Base-by-base conservation (phyloP, 92 coral and sea anemone species). In the Porites rus region DNA sequence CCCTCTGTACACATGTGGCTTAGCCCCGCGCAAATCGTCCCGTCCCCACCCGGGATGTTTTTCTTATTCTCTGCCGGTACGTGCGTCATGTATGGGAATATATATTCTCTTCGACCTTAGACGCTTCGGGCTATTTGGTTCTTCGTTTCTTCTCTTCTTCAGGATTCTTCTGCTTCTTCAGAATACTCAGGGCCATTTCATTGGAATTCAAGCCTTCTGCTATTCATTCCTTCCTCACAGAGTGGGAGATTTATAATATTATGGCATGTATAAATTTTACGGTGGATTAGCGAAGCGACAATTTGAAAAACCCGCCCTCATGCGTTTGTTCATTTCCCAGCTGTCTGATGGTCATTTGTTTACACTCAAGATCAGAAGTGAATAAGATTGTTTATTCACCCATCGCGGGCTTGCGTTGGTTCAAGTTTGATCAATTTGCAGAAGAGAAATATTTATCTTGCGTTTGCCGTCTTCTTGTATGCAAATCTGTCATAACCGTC, bases 271-370 rank as follows among this genome's bases (percentile, higher is more conserved):
- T 20, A 24, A 24, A 21, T 62, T 11, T 21, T 25, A 67, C 50
- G 17, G 24, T 24, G 7, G 13, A 38, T 51, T 20, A 9, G 59
- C 51, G 76, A 72, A 5, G 76, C 9, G 9, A 50, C 60, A 53
- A 38, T 52, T 74, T 52, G 21, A 74, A 74, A 74, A 74, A 74
- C 63, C 25, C 78, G 51, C 78, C 64, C 1, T 0, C 19, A 71
- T 51, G 76, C 60, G n/a, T 38, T 53, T 74, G 64, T 18, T 74
- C 64, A 53, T 53, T 74, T 54, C 43, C 54, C 61, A 10, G 61
- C 53, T 7, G 38, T 21, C 22, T 14, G 63, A 74, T 74, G 77
- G 31, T 74, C 77, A 74, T 51, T 74, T 74, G 77, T 74, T 74
- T 52, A 51, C 52, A 43, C 9, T 21, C 11, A 38, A 4, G 46